phyloP scores from a whole-genome alignment of 1,140 invertebrate genomes.

The Ceratina australensis region DNA sequence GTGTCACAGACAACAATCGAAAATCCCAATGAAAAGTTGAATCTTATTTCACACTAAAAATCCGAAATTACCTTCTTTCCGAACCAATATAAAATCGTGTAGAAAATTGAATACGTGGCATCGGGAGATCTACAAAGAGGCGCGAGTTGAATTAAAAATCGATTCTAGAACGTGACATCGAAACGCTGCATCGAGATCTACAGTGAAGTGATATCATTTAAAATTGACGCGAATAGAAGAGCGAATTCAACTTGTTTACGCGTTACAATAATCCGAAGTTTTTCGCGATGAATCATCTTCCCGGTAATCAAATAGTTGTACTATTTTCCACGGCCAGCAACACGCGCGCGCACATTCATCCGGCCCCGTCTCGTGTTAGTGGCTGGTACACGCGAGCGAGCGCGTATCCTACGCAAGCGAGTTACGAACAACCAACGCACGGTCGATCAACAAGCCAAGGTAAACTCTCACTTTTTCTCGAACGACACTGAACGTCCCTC shows the following conservation, averaged over 20 bases:
- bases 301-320: constrained; percentile 51
- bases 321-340: constrained; percentile 55
- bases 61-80: too few relatives aligned
- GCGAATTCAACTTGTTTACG: neutral
- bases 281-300: constrained; percentile 57
- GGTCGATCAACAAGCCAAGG: constrained; percentile 39
- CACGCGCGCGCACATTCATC: constrained; percentile 44
- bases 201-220: neutral
- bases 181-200: too few relatives aligned
- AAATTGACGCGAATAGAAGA: neutral
- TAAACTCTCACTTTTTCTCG: constrained; percentile 63
- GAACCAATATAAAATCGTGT: neutral
- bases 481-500: constrained; percentile 48
- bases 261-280: constrained; percentile 43
- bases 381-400: neutral
- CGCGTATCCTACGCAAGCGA: neutral
- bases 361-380: neutral
- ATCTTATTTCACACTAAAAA: too few relatives aligned
- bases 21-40: too few relatives aligned
- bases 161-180: too few relatives aligned
- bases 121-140: neutral
- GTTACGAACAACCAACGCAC: neutral
- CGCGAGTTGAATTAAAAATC: too few relatives aligned
- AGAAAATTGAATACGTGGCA: neutral
- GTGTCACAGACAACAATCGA: too few relatives aligned